These are phyloP conservation scores for Anodontia alba DNA, from an alignment of 2,888 invertebrate species.

Conservation along the genomic window DNA sequence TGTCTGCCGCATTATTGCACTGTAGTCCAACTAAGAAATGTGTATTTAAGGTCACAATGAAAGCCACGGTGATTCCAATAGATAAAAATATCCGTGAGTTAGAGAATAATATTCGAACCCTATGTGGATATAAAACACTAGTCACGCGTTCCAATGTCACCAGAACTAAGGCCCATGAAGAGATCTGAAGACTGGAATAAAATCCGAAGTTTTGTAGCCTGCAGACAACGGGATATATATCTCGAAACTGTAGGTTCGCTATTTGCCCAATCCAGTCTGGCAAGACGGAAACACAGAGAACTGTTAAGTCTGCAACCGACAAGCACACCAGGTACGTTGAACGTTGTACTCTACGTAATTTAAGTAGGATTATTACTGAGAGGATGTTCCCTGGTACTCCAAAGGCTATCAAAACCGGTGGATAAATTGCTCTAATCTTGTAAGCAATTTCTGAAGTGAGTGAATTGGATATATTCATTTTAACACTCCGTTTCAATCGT, in stretches of 20 bases:
- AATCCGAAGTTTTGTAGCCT: neutral
- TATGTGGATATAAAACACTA: neutral
- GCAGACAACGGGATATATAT: neutral
- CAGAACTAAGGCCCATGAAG: neutral
- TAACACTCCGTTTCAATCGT: neutral
- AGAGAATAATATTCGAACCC: neutral
- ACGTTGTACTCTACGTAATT: neutral
- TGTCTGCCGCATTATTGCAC: neutral
- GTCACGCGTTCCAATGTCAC: neutral
- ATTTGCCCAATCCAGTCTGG: neutral
- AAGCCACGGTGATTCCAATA: neutral
- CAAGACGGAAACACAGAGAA: neutral
- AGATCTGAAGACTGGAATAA: neutral
- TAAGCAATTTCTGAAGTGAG: neutral
- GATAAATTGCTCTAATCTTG: neutral
- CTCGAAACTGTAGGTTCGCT: neutral
- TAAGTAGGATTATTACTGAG: neutral
- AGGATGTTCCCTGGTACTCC: conserved; percentile 4
- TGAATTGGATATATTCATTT: neutral
- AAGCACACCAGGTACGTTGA: neutral
- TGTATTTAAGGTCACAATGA: neutral
- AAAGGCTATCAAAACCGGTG: neutral
- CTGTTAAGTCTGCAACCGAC: neutral
- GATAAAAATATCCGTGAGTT: neutral
- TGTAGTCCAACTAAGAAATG: neutral